These are phyloP conservation scores for Cabera pusaria DNA, from an alignment of 2,888 invertebrate species.

Conservation along the genomic window DNA sequence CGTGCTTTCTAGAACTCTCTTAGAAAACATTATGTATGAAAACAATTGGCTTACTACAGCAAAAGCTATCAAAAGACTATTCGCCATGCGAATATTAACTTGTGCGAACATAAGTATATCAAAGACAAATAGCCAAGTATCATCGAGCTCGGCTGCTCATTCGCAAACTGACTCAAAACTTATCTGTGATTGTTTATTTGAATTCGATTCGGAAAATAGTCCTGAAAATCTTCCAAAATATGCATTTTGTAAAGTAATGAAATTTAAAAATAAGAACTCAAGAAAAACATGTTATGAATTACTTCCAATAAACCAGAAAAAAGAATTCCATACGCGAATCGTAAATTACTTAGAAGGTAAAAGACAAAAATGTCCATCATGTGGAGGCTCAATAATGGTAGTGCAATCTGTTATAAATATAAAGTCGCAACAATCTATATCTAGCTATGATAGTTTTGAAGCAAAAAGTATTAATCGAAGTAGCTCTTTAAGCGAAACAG, in stretches of 20 bases:
- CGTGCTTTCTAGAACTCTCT: conserved; percentile 73
- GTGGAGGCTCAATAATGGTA: conserved; percentile 68
- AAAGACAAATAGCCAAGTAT: conserved; percentile 39
- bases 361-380: conserved; percentile 75
- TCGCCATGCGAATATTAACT: conserved; percentile 77
- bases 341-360: conserved; percentile 75
- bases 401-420: conserved; percentile 48
- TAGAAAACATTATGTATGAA: conserved; percentile 81
- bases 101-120: conserved; percentile 67
- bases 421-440: conserved; percentile 12
- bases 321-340: conserved; percentile 79
- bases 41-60: conserved; percentile 70
- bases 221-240: conserved; percentile 70
- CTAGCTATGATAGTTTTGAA: conserved; percentile 3
- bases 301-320: conserved; percentile 79
- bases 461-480: conserved; percentile 1
- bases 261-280: conserved; percentile 78
- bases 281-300: conserved; percentile 80
- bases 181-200: conserved; percentile 64
- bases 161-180: conserved; percentile 35
- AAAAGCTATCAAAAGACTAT: conserved; percentile 80
- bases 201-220: conserved; percentile 53
- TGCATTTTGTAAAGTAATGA: conserved; percentile 82
- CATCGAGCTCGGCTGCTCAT: conserved; percentile 33
- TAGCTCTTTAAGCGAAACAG: conserved; percentile 11